These are phyloP conservation scores for Digitonthophagus gazella DNA, from an alignment of 2,888 invertebrate species.

Conservation along the genomic window DNA sequence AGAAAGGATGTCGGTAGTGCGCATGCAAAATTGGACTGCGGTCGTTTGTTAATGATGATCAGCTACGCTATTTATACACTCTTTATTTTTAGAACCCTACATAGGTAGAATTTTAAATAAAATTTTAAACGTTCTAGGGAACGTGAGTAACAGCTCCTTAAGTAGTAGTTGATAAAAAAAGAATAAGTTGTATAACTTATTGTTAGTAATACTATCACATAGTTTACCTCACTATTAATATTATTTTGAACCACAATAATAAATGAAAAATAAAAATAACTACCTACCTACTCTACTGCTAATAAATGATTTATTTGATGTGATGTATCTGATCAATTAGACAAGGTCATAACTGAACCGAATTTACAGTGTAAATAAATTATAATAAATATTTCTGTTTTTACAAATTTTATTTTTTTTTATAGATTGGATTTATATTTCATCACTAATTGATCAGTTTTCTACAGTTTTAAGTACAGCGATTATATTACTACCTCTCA, in stretches of 20 bases:
- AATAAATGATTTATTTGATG: not conserved
- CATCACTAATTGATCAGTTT: too few species aligned
- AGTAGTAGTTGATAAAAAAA: not conserved
- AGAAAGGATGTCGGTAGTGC: conserved; percentile 40
- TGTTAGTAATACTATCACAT: not conserved
- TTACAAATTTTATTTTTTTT: not conserved
- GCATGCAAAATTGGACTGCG: conserved; percentile 39
- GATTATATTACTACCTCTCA: too few species aligned
- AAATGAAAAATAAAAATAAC: too few species aligned
- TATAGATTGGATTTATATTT: not conserved
- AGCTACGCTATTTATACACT: conserved; percentile 21
- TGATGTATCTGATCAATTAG: not conserved
- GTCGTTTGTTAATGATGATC: conserved; percentile 23
- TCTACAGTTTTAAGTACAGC: not conserved
- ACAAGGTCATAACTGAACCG: not conserved
- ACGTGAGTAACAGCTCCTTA: not conserved
- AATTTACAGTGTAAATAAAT: not conserved
- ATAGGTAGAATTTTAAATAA: not conserved
- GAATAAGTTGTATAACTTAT: not conserved
- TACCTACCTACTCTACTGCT: too few species aligned
- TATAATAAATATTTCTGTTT: not conserved
- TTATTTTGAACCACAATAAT: too few species aligned
- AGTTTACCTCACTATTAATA: not conserved
- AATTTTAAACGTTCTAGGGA: not conserved
- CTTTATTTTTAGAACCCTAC: conserved; percentile 18